Base-by-base conservation (phyloP, 2,113 vertebrate species). In the Lepidothrix coronata region DNA sequence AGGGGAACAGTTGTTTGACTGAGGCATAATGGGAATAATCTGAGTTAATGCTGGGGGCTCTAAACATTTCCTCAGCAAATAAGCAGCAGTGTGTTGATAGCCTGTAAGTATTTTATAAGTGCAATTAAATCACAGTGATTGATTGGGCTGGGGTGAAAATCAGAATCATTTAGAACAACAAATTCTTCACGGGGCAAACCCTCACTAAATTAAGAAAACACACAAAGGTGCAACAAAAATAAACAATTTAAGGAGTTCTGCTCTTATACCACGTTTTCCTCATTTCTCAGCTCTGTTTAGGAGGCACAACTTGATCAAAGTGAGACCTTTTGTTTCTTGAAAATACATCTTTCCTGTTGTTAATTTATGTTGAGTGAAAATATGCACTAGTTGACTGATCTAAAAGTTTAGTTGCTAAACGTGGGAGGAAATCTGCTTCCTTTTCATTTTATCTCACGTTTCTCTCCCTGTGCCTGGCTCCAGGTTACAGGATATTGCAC, bases 81-180 rank as follows among this genome's bases (percentile, higher is more conserved):
- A 89, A 96, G 83, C 91, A 95, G 65, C 93, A 95, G 49, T 1
- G 8, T 95, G 82, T 84, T 96, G 93, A 95, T 88, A 97, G 88
- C 88, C 93, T 86, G 9, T 95, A 87, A 94, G 73, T 96, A 95
- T 86, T 96, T 97, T 97, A 93, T 93, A 96, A 96, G 81, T 93
- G 94, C 94, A 97, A 88, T 95, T 96, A 94, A 96, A 97, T 87
- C 88, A 95, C 82, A 76, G 17, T 94, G 96, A 97, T 93, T 97
- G 95, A 96, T 91, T 91, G 92, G 63, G 35, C 61, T 70, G 62
- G 58, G 52, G 70, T 91, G 91, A 88, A 96, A 96, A 88, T 79
- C 88, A 83, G 96, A 75, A 93, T 74, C 19, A 33, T 82, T 97
- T 83, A 80, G 66, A 92, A 83, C 85, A 88, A 95, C 43, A 75